Percentiles rank a stretch among this genome's conserved stretches.
Evolutionary conservation across 2,797 vertebrate species (phyloP).

Genomic region (Petrocephalus sullivani): DNA sequence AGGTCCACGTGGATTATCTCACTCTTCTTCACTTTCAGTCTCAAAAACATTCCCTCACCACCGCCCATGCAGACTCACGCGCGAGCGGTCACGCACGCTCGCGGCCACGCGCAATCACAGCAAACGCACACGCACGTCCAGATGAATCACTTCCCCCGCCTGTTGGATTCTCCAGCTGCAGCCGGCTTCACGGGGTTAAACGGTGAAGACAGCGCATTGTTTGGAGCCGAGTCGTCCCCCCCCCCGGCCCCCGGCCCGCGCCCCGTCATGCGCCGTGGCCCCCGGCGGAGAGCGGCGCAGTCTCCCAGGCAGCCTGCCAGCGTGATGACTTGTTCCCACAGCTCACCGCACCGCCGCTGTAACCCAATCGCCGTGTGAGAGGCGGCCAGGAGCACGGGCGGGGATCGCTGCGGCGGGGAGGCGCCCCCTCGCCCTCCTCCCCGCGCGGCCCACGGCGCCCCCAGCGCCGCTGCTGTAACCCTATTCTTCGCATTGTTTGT

Average conservation of each 20-base stretch:
- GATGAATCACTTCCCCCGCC: slow-evolving; percentile 30
- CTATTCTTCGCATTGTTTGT: slow-evolving; percentile 42
- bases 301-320: slow-evolving; percentile 47
- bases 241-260: not conserved
- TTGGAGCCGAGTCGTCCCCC: slow-evolving; percentile 25
- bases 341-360: slow-evolving; percentile 50
- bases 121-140: slow-evolving; percentile 28
- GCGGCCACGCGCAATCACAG: not conserved
- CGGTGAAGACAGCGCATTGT: slow-evolving; percentile 48
- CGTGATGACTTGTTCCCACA: slow-evolving; percentile 56
- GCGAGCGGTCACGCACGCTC: not conserved
- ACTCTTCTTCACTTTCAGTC: not conserved
- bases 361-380: slow-evolving; percentile 64
- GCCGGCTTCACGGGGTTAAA: slow-evolving; percentile 41
- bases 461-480: slow-evolving; percentile 21
- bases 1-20: not conserved
- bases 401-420: slow-evolving; percentile 33
- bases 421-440: slow-evolving; percentile 19
- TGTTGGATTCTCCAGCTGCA: slow-evolving; percentile 38
- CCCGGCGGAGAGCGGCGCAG: slow-evolving; percentile 40
- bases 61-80: not conserved
- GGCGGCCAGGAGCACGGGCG: slow-evolving; percentile 47
- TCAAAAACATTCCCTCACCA: not conserved
- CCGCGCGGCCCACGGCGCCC: slow-evolving; percentile 15
- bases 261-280: slow-evolving; percentile 43